Percentiles rank a stretch among this genome's conserved stretches.
phyloP scores from a whole-genome alignment of 2,797 vertebrate genomes.

The Craterocephalus amniculus region DNA sequence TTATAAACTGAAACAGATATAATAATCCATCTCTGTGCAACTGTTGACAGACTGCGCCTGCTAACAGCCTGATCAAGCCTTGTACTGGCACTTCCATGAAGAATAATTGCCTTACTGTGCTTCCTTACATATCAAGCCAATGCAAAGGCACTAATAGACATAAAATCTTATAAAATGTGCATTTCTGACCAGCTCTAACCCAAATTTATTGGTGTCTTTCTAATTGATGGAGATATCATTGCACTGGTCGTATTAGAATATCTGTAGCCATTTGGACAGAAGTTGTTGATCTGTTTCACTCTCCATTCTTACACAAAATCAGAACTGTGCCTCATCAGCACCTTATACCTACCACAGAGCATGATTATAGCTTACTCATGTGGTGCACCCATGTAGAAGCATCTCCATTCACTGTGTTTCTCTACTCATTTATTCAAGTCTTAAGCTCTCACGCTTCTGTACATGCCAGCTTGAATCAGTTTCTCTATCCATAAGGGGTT shows the following conservation, averaged over 20 bases:
- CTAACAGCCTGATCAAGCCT: not conserved
- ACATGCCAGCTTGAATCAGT: slow-evolving; percentile 17
- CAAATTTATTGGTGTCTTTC: not conserved
- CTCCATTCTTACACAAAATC: not conserved
- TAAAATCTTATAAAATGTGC: not conserved
- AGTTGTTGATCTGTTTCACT: not conserved
- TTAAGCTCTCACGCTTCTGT: not conserved
- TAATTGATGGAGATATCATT: not conserved
- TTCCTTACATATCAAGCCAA: not conserved
- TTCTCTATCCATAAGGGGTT: slow-evolving; percentile 28
- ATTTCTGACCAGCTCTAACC: not conserved
- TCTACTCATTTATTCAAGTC: not conserved
- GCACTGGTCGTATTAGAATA: not conserved
- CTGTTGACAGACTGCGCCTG: not conserved
- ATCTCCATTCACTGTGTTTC: not conserved
- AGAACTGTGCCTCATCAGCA: not conserved
- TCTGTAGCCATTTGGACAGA: not conserved
- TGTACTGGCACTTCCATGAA: not conserved
- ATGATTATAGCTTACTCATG: not conserved
- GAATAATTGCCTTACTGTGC: not conserved
- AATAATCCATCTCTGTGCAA: not conserved
- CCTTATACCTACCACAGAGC: not conserved
- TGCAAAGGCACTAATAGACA: not conserved
- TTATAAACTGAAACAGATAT: not conserved
- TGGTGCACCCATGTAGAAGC: not conserved